Conservation (phyloP, 2,797 vertebrate species). For the Cyprinodon diabolis region DNA sequence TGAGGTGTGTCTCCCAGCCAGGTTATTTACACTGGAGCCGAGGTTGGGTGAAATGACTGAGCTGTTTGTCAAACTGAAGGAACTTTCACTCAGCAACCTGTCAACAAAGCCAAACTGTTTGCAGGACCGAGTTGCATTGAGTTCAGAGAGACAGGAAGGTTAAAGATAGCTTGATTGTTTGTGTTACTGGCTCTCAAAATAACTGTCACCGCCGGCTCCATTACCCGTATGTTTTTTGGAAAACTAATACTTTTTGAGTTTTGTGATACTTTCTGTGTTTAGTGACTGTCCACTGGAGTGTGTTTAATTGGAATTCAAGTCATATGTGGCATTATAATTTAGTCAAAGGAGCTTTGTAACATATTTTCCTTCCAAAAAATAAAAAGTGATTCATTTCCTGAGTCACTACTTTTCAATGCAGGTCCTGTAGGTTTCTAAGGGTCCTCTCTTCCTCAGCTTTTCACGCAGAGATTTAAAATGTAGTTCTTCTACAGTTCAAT, state of each 20-base stretch:
- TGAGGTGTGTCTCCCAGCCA: constrained; percentile 22
- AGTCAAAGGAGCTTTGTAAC: background rate
- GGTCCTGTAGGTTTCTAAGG: too few species aligned
- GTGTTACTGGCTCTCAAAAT: background rate
- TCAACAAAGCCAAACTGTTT: constrained; percentile 1
- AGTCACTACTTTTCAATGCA: too few species aligned
- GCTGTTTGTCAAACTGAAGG: constrained; percentile 8
- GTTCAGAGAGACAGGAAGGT: background rate
- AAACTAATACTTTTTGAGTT: background rate
- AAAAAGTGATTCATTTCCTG: background rate
- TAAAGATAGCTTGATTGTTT: background rate
- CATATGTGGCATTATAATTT: background rate
- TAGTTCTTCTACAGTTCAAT: too few species aligned
- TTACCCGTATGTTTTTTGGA: background rate
- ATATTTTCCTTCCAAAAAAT: background rate
- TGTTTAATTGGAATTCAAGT: background rate
- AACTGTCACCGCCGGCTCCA: background rate
- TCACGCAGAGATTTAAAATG: too few species aligned
- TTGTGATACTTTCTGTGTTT: too few species aligned
- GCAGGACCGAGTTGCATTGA: background rate
- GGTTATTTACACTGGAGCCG: constrained; percentile 27
- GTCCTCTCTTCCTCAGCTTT: too few species aligned
- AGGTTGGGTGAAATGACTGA: constrained; percentile 22
- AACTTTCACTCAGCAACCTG: background rate
- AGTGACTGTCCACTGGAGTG: too few species aligned